A percentile compares a stretch with the other conserved stretches of the same genome.
phyloP scores from a whole-genome alignment of 64 coral and sea anemone species.

The Montipora capricornis region DNA sequence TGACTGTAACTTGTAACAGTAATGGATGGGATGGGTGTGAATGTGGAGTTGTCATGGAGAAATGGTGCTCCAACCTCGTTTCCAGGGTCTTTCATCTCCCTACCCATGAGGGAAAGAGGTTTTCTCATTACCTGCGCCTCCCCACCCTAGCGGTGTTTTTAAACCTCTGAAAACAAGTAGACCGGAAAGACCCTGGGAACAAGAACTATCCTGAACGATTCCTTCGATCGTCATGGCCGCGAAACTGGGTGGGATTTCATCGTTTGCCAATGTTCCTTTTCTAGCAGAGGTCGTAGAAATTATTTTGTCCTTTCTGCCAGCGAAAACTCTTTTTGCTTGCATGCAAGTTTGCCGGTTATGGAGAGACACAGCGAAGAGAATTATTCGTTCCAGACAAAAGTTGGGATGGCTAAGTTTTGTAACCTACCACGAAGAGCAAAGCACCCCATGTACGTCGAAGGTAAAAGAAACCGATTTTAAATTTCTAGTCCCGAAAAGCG shows the following conservation, averaged over 20 bases:
- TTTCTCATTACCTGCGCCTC: no score
- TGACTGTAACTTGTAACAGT: no score
- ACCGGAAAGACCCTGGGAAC: neutral
- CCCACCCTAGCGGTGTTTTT: no score
- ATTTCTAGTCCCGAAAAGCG: neutral
- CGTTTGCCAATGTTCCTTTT: constrained; percentile 38
- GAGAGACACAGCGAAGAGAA: constrained; percentile 49
- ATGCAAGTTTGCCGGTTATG: constrained; percentile 67
- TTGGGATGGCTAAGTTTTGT: constrained; percentile 64
- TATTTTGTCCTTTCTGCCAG: constrained; percentile 64
- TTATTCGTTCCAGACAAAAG: constrained; percentile 61
- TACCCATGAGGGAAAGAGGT: no score
- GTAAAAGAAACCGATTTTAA: neutral
- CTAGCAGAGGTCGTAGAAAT: constrained; percentile 69
- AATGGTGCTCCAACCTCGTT: no score
- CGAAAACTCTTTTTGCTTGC: constrained; percentile 24
- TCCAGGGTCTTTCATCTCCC: no score
- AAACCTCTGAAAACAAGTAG: neutral
- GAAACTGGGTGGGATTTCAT: constrained; percentile 26
- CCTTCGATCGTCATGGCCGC: constrained; percentile 6
- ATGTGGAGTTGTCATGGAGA: no score
- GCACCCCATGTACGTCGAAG: constrained; percentile 66
- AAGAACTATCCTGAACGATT: no score
- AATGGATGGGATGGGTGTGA: no score
- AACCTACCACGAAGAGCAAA: constrained; percentile 27